phyloP scores from a whole-genome alignment of 2,113 vertebrate genomes.

The Scomber japonicus region DNA sequence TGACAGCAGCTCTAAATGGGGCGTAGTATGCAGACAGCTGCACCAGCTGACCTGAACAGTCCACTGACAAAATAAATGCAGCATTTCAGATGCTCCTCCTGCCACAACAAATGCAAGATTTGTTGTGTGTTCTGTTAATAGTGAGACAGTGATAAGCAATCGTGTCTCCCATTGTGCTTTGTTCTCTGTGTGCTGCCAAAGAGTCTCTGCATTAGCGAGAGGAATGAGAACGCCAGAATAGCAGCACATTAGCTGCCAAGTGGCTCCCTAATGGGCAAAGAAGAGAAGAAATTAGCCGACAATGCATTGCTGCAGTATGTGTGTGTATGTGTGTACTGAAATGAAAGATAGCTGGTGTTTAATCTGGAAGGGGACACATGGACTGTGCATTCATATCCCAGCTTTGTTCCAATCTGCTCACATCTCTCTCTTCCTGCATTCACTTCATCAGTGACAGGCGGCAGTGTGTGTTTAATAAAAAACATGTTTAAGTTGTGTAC shows the following conservation, averaged over 20 bases:
- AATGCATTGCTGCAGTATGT: constrained; percentile 10
- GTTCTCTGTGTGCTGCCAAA: constrained; percentile 7
- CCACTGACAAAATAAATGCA: not conserved
- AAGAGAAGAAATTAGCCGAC: not conserved
- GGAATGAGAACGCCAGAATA: constrained; percentile 4
- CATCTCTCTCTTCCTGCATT: no score
- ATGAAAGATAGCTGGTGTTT: constrained; percentile 5
- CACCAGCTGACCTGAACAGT: not conserved
- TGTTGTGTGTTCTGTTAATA: not conserved
- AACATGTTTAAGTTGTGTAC: not conserved
- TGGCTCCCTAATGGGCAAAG: constrained; percentile 40
- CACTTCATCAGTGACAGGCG: not conserved
- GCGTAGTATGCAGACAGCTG: no score
- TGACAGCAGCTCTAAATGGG: not conserved
- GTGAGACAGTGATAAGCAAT: constrained; percentile 1
- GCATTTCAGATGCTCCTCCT: not conserved
- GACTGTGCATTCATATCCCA: not conserved
- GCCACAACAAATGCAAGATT: not conserved
- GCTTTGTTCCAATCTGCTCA: not conserved
- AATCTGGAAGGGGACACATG: not conserved
- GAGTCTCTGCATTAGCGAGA: constrained; percentile 27
- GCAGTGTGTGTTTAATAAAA: not conserved
- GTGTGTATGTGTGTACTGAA: not conserved
- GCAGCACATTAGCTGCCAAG: constrained; percentile 28
- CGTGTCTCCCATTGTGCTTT: constrained; percentile 29